Percentiles rank a stretch among this genome's conserved stretches.
Evolutionary conservation across 2,113 vertebrate genomes (phyloP).

Genomic region (Rhinogobius similis): DNA sequence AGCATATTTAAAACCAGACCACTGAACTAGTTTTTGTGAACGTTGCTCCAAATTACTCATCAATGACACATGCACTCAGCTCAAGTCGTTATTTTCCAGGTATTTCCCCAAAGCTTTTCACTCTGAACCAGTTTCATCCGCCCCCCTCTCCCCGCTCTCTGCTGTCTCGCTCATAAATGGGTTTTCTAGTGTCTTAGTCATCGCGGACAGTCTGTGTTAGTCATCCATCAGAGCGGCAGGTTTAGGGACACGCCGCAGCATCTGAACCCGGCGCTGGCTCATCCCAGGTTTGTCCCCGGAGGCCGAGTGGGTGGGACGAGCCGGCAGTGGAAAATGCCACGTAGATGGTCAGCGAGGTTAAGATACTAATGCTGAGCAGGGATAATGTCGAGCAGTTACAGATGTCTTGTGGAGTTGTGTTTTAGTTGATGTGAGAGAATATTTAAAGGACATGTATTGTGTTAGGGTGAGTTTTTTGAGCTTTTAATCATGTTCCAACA

Average conservation of each 20-base stretch:
- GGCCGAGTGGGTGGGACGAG: conserved; percentile 15
- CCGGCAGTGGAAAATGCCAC: background rate
- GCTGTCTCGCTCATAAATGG: conserved; percentile 1
- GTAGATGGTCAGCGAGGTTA: background rate
- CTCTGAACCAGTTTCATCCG: background rate
- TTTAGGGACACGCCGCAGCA: conserved; percentile 43
- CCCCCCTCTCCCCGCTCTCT: background rate
- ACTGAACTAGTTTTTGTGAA: background rate
- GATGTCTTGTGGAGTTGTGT: background rate
- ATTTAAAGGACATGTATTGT: background rate
- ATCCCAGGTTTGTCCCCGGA: conserved; percentile 29
- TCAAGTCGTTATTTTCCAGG: background rate
- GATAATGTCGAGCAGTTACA: background rate
- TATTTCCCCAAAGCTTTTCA: conserved; percentile 14
- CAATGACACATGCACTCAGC: conserved; percentile 17
- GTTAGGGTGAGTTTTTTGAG: too few relatives aligned
- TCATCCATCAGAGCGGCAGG: conserved; percentile 26
- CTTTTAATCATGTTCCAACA: too few relatives aligned
- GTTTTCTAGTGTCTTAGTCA: conserved; percentile 8
- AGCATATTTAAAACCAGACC: background rate
- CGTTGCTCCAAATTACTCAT: background rate
- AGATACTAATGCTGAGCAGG: background rate
- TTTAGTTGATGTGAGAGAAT: background rate
- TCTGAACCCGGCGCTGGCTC: conserved; percentile 33
- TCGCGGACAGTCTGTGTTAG: conserved; percentile 16